Conservation (phyloP, 2,888 invertebrate species). For the Thymelicus lineola region DNA sequence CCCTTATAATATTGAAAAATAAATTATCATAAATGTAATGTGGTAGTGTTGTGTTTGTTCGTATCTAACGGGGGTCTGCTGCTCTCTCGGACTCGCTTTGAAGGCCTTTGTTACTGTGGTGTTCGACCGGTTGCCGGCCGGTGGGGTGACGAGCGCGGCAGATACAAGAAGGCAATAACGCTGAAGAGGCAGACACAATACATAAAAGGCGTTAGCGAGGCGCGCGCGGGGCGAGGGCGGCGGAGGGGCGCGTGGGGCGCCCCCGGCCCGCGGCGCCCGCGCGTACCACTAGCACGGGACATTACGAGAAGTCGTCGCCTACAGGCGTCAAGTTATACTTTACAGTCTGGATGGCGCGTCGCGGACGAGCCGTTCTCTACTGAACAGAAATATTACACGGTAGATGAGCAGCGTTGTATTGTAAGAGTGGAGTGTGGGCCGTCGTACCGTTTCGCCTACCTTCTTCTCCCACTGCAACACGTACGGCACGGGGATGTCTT, state of each 20-base stretch:
- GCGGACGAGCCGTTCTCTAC: slow-evolving; percentile 82
- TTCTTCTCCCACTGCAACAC: slow-evolving; percentile 99
- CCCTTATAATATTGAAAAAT: slow-evolving; percentile 57
- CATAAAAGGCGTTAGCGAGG: slow-evolving; percentile 76
- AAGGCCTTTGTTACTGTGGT: slow-evolving; percentile 85
- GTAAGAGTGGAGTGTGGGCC: slow-evolving; percentile 85
- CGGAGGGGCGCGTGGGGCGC: slow-evolving; percentile 50
- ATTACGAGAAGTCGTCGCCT: slow-evolving; percentile 69
- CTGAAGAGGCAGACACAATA: slow-evolving; percentile 73
- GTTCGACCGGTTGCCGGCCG: slow-evolving; percentile 67
- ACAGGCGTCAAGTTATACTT: slow-evolving; percentile 73
- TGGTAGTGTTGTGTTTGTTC: slow-evolving; percentile 81
- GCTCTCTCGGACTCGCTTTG: slow-evolving; percentile 85
- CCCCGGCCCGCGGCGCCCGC: slow-evolving; percentile 72
- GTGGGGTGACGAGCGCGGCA: slow-evolving; percentile 66
- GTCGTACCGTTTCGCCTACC: slow-evolving; percentile 98
- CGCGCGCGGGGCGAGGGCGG: slow-evolving; percentile 69
- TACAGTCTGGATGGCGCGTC: slow-evolving; percentile 80
- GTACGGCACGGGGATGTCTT: slow-evolving; percentile 97
- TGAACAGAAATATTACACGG: slow-evolving; percentile 85
- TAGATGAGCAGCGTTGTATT: slow-evolving; percentile 84
- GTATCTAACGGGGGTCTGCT: slow-evolving; percentile 84
- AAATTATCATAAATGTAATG: slow-evolving; percentile 74
- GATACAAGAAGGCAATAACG: slow-evolving; percentile 73
- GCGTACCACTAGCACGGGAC: slow-evolving; percentile 76